phyloP scores from a whole-genome alignment of 64 coral and sea anemone species.

The Montipora capricornis region DNA sequence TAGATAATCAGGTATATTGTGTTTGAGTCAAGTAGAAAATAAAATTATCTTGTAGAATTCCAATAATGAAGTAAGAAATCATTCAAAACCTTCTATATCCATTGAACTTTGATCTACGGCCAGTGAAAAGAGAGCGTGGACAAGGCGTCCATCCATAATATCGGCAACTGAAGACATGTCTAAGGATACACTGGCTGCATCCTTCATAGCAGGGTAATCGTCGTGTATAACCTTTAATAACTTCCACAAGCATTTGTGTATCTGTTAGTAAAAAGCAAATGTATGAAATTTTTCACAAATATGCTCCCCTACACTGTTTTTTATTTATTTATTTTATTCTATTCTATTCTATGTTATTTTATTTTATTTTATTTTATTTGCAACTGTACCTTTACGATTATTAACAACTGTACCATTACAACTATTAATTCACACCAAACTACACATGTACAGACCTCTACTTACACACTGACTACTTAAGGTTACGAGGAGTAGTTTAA shows the following conservation, averaged over 20 bases:
- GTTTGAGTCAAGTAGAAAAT: not conserved
- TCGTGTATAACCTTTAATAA: not conserved
- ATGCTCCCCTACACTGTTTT: not conserved
- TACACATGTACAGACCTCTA: too few relatives aligned
- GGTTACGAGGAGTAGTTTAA: too few relatives aligned
- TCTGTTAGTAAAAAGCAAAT: not conserved
- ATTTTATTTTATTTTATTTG: too few relatives aligned
- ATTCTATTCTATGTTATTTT: too few relatives aligned
- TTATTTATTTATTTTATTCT: too few relatives aligned
- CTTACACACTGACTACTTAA: too few relatives aligned
- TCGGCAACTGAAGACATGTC: slow-evolving; percentile 44
- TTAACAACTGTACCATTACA: too few relatives aligned
- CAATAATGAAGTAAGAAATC: too few relatives aligned
- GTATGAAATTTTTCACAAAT: not conserved
- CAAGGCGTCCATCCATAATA: slow-evolving; percentile 11
- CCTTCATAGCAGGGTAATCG: not conserved
- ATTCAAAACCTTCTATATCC: not conserved
- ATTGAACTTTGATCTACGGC: not conserved
- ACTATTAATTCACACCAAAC: too few relatives aligned
- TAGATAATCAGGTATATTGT: not conserved
- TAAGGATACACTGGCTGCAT: not conserved
- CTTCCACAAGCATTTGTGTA: slow-evolving; percentile 18
- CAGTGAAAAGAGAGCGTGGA: slow-evolving; percentile 1
- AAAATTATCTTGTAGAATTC: not conserved
- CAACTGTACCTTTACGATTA: too few relatives aligned